Evolutionary conservation across 2,113 vertebrate species (phyloP).

Genomic region (Solea solea): DNA sequence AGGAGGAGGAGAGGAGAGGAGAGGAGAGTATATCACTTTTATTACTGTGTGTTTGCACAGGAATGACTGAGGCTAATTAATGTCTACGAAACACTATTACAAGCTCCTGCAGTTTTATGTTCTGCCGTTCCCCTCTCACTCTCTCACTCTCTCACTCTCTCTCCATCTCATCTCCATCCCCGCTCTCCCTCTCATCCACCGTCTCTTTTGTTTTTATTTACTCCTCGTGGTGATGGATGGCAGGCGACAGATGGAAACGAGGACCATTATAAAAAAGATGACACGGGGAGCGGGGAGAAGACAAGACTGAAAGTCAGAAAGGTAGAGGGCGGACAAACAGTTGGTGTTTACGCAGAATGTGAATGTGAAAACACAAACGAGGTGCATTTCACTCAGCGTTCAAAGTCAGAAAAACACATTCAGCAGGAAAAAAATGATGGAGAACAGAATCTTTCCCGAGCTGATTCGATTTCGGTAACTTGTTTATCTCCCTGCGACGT

Average conservation of each 20-base stretch:
- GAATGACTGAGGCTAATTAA: constrained; percentile 75
- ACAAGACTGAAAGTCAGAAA: constrained; percentile 12
- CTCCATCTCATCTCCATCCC: constrained; percentile 9
- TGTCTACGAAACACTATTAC: constrained; percentile 74
- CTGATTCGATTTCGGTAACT: constrained; percentile 47
- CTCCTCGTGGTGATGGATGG: constrained; percentile 27
- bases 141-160: constrained; percentile 1
- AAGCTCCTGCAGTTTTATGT: constrained; percentile 74
- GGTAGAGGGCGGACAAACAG: constrained; percentile 9
- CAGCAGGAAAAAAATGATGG: constrained; percentile 2
- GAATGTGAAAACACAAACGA: constrained; percentile 42
- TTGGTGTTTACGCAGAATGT: not conserved
- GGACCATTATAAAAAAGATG: constrained; percentile 18
- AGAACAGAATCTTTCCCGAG: constrained; percentile 9
- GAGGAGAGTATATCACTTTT: constrained; percentile 67
- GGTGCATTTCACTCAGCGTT: constrained; percentile 7
- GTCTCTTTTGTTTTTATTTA: constrained; percentile 11
- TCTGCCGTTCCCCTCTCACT: constrained; percentile 27
- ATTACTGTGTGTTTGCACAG: constrained; percentile 72
- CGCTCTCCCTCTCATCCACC: constrained; percentile 19
- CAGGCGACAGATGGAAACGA: constrained; percentile 34
- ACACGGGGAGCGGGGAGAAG: constrained; percentile 1
- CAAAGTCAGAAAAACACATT: constrained; percentile 27
- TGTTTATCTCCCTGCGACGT: constrained; percentile 45
- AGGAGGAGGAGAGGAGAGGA: constrained; percentile 2